Evolutionary conservation across 2,797 vertebrate genomes (phyloP), one percentile per base, ranked within the genome.

Genomic region (Caiman crocodilus): DNA sequence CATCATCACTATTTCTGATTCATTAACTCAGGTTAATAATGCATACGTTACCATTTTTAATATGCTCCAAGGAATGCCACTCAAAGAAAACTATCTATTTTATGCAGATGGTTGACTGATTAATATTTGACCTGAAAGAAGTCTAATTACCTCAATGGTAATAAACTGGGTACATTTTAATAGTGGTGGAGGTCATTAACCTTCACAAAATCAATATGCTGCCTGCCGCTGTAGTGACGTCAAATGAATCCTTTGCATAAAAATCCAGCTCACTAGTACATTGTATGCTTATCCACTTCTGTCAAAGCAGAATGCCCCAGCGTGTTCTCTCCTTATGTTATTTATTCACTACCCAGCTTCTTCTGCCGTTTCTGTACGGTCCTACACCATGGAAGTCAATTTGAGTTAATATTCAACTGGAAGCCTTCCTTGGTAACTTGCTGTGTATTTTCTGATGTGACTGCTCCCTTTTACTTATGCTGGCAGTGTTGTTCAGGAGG

Each of bases 321-420:
- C 55, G 84, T 91, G 91, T 79, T 86, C 90, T 90, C 15, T 7
- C 82, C 90, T 58, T 76, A 21, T 61, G 60, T 76, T 96, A 85
- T 96, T 97, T 97, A 84, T 91, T 90, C 77, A 77, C 92, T 73
- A n/a, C 84, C 83, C 1, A 0, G 61, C 90, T 90, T 91, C 76
- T 90, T 83, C 94, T 81, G 94, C 61, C 20, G 80, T 95, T 90
- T 60, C 89, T 87, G 81, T 57, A 2, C 95, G 89, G 90, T 93
- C 91, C 94, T 92, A 69, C 87, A 88, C 25, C 30, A 82, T 64
- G 71, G 57, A 88, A 96, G 85, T 93, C 90, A 88, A 83, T 79
- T 69, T 23, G 73, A 94, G 97, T 97, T 97, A 97, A 97, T 96
- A 74, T 94, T 96, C 92, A 96, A 94, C 92, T 14, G 32, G 61